Percentiles rank a stretch among this genome's conserved stretches.
These are phyloP conservation scores for Hylaeus volcanicus DNA, from an alignment of 1,140 invertebrate species.

Conservation along the genomic window DNA sequence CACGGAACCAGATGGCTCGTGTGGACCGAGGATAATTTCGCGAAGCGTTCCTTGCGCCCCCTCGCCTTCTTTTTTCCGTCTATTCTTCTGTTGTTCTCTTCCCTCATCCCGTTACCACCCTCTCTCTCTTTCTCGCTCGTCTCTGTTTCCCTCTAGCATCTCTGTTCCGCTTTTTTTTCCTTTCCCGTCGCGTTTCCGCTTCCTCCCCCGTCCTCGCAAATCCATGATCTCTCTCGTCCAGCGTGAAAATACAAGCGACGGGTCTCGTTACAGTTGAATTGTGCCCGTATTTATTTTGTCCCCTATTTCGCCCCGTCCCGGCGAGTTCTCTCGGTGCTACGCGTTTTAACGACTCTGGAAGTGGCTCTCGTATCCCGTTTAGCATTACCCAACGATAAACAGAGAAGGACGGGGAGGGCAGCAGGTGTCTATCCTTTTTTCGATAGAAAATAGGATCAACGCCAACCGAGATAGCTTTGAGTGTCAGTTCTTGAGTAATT, in stretches of 20 bases:
- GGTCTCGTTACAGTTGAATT: constrained; percentile 58
- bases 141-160: neutral
- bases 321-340: neutral
- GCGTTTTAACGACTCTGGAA: constrained; percentile 19
- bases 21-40: constrained; percentile 69
- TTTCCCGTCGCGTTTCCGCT: neutral
- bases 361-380: neutral
- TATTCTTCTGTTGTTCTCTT: constrained; percentile 4
- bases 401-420: too few species aligned
- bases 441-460: constrained; percentile 25
- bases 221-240: constrained; percentile 34
- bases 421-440: neutral
- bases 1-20: constrained; percentile 49
- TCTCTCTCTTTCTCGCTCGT: neutral
- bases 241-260: constrained; percentile 41
- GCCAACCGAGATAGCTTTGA: neutral
- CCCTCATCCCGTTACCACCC: too few species aligned
- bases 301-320: neutral
- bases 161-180: neutral
- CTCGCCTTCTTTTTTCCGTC: neutral
- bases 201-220: constrained; percentile 8
- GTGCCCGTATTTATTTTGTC: constrained; percentile 50
- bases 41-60: constrained; percentile 27
- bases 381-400: constrained; percentile 12
- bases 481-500: constrained; percentile 40